Base-by-base conservation (phyloP, 2,113 vertebrate species). In the Ranitomeya variabilis region DNA sequence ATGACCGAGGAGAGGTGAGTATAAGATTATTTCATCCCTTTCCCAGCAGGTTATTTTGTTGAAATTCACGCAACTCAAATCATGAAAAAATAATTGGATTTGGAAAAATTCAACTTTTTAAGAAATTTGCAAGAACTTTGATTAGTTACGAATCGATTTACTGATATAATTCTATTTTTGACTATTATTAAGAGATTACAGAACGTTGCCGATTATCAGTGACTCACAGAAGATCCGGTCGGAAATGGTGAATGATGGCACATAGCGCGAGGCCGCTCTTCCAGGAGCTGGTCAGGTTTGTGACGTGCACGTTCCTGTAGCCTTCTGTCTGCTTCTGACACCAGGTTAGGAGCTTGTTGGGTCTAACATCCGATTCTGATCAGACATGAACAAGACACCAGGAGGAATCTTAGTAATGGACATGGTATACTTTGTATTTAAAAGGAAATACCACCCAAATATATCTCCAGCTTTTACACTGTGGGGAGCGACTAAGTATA, bases 311-410 rank as follows among this genome's bases (percentile, higher is more conserved):
- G 0, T 96, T 96, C 81, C 92, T 94, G 93, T 98, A 99, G 71
- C 96, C 97, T 87, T 98, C 97, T 0, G 96, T 98, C 93, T 98
- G 97, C 88, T 96, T 98, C 94, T 98, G 97, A 93, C 98, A 99
- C 98, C 98, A 99, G 1, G 96, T 97, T 90, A 99, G 86, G 87
- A 99, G 97, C 90, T 97, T 96, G 60, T 95, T 95, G 5, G 98
- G 98, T 78, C 97, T 93, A 90, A 96, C 93, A 82, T 99, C 98
- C 0, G 97, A 98, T 91, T 98, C 98, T 99, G 91, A 21, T 89
- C 80, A 4, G 52, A 31, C 69, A 79, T 85, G 5, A 57, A 83
- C 26, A 55, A 31, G 0, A 59, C 9, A 66, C 81, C 57, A 51
- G 0, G 18, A 83, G 11, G 3, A 67, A 23, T 23, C 1, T 11